Evolutionary conservation across 2,888 invertebrate genomes (phyloP), one percentile per base, ranked within the genome.

Genomic region (Drosophila mimica): DNA sequence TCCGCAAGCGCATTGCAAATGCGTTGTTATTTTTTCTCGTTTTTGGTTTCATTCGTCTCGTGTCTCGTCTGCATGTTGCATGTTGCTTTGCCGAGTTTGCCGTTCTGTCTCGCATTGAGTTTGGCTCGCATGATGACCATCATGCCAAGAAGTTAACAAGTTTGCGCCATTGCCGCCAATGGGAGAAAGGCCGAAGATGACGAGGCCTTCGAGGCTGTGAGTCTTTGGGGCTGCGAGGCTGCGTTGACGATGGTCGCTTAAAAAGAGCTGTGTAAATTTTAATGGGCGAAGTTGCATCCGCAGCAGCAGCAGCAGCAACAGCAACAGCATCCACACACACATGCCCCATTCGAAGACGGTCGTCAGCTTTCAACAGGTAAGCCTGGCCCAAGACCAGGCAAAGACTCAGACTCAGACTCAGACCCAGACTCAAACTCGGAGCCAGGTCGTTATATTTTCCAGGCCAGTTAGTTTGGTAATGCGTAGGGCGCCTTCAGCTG

Each of bases 61-160:
- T 15, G 43, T n/a, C n/a, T n/a, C n/a, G n/a, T n/a, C n/a, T n/a
- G 52, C 49, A 64, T n/a, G 77, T 80, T 74, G 87, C 89, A 79
- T 86, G 80, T 63, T 70, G 76, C 63, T 49, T 70, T 70, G 63
- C 54, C 54, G 66, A 46, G 63, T 80, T 63, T 64, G 78, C 81
- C 81, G 68, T 78, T 78, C 73, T 65, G 74, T 56, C 60, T 66
- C 69, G 75, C 60, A 67, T 70, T 65, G 69, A 81, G 74, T 73
- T 74, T 78, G 83, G 83, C 80, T 82, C 72, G 89, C 86, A 87
- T 88, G 88, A 84, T 88, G 83, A 84, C 87, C 89, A 84, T 84
- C 83, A 84, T 88, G 89, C 83, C 84, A 86, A 81, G 84, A 85
- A 88, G 86, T 86, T 86, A 89, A 89, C 86, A 86, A 86, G 89